A percentile compares a stretch with the other conserved stretches of the same genome.
These are phyloP conservation scores for Potamarius usumacintae DNA, from an alignment of 2,113 vertebrate species.

Conservation along the genomic window DNA sequence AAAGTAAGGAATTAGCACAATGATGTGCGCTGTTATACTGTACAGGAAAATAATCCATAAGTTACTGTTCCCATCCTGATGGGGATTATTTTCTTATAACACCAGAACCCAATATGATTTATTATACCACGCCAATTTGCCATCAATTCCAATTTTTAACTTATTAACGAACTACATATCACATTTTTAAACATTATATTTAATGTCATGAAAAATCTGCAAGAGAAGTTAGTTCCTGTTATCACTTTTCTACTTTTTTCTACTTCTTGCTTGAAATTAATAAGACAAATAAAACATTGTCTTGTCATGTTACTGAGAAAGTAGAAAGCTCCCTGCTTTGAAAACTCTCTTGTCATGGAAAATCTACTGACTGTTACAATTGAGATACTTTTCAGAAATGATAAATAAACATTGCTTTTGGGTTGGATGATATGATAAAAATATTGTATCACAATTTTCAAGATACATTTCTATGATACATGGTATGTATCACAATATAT, in stretches of 20 bases:
- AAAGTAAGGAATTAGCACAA: background rate
- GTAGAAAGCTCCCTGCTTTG: too few relatives aligned
- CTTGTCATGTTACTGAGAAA: too few relatives aligned
- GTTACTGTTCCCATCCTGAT: background rate
- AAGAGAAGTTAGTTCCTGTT: background rate
- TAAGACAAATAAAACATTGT: too few relatives aligned
- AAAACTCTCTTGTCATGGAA: too few relatives aligned
- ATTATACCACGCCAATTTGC: too few relatives aligned
- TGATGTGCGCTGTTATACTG: background rate
- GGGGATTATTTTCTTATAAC: too few relatives aligned
- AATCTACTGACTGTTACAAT: background rate
- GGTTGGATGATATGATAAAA: background rate
- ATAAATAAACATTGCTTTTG: background rate
- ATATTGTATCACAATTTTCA: background rate
- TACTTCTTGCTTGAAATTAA: too few relatives aligned
- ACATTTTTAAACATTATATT: too few relatives aligned
- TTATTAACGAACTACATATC: background rate
- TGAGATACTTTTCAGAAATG: background rate
- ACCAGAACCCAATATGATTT: too few relatives aligned
- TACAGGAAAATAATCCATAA: background rate
- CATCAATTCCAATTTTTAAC: background rate
- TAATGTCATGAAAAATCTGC: background rate
- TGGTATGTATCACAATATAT: background rate
- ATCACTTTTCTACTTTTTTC: too few relatives aligned
- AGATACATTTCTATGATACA: background rate